Evolutionary conservation across 2,888 invertebrate species (phyloP).

Genomic region (Ypsolopha scabrella): DNA sequence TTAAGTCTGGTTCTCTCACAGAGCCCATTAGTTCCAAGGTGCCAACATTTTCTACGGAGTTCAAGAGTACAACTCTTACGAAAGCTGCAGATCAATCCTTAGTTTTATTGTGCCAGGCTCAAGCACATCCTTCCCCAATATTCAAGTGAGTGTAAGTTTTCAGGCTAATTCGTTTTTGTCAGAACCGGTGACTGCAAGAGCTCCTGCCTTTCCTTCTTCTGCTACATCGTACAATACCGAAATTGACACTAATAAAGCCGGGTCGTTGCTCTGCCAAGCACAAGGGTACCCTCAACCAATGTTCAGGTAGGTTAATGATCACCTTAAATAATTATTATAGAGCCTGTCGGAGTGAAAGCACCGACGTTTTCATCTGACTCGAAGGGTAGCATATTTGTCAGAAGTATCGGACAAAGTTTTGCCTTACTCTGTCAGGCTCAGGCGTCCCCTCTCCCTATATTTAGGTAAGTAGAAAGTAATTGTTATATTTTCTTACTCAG

Average conservation of each 20-base stretch:
- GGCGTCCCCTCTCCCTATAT: conserved; percentile 73
- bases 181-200: conserved; percentile 64
- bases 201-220: conserved; percentile 61
- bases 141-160: conserved; percentile 72
- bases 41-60: conserved; percentile 67
- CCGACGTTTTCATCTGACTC: conserved; percentile 74
- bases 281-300: conserved; percentile 74
- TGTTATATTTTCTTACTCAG: conserved; percentile 45
- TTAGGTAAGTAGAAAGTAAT: conserved; percentile 64
- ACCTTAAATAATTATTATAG: conserved; percentile 31
- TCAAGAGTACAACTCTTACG: conserved; percentile 71
- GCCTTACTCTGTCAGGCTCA: conserved; percentile 74
- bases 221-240: conserved; percentile 63
- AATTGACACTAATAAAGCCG: conserved; percentile 41
- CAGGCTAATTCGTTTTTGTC: conserved; percentile 6
- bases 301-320: conserved; percentile 70
- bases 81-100: conserved; percentile 64
- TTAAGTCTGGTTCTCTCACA: conserved; percentile 27
- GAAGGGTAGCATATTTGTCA: conserved; percentile 73
- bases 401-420: conserved; percentile 67
- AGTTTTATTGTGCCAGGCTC: conserved; percentile 76
- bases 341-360: conserved; percentile 73
- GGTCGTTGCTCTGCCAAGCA: conserved; percentile 67
- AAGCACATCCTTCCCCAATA: conserved; percentile 74
- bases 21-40: conserved; percentile 73